Percentiles rank a stretch among this genome's conserved stretches.
Conservation (phyloP, 2,888 invertebrate species). For the Andrena dorsata region DNA sequence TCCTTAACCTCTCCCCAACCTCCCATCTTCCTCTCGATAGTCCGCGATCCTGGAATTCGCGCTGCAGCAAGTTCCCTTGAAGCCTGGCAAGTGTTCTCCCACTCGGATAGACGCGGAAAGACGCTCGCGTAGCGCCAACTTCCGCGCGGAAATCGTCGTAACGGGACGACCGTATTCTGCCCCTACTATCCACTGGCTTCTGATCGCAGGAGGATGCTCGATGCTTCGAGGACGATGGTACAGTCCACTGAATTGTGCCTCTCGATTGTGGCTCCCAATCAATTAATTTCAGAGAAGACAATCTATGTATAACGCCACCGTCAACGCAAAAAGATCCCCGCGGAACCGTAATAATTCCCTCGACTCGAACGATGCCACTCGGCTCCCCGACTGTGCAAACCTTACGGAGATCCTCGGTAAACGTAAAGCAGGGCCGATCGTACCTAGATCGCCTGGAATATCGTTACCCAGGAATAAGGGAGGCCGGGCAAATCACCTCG, state of each 20-base stretch:
- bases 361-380: background rate
- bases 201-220: background rate
- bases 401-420: constrained; percentile 3
- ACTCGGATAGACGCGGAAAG: constrained; percentile 29
- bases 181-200: background rate
- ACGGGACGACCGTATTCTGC: constrained; percentile 10
- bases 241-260: background rate
- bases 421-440: constrained; percentile 30
- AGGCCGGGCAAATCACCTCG: constrained; percentile 40
- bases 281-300: background rate
- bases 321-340: background rate
- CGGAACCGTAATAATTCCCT: background rate
- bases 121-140: constrained; percentile 44
- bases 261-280: background rate
- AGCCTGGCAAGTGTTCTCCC: constrained; percentile 46
- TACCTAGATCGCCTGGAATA: constrained; percentile 47
- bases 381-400: constrained; percentile 20
- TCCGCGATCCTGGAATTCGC: constrained; percentile 48
- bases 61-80: constrained; percentile 34
- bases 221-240: background rate
- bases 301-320: background rate
- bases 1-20: constrained; percentile 56
- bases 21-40: constrained; percentile 14
- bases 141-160: constrained; percentile 49
- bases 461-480: constrained; percentile 19